Evolutionary conservation across 2,113 vertebrate genomes (phyloP).

Genomic region (Melanostigma gelatinosum): DNA sequence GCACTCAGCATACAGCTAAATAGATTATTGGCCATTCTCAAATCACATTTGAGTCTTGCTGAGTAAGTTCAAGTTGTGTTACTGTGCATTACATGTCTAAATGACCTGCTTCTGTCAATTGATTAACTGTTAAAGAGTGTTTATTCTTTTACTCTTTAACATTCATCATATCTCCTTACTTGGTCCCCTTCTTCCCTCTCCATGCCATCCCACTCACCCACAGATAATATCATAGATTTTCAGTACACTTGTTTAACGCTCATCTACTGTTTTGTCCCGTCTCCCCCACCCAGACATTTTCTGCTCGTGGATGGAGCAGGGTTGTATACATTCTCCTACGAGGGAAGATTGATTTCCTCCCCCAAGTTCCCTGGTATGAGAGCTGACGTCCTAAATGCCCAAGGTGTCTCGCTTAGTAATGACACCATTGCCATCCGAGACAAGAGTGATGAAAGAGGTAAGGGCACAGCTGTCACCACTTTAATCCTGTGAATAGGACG

Average conservation of each 20-base stretch:
- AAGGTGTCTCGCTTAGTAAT: slow-evolving; percentile 91
- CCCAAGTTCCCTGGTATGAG: slow-evolving; percentile 94
- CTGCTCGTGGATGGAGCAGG: slow-evolving; percentile 93
- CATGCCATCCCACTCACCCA: neutral
- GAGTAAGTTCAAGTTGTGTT: slow-evolving; percentile 55
- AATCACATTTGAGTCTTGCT: slow-evolving; percentile 53
- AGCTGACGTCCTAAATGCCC: slow-evolving; percentile 90
- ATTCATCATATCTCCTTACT: slow-evolving; percentile 9
- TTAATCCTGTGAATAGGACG: neutral
- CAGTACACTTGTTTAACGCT: neutral
- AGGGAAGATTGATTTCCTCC: slow-evolving; percentile 92
- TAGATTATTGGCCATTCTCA: slow-evolving; percentile 64
- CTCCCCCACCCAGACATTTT: slow-evolving; percentile 85
- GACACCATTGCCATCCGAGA: slow-evolving; percentile 92
- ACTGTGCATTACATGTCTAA: slow-evolving; percentile 46
- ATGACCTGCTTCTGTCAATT: slow-evolving; percentile 45
- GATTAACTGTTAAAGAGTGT: slow-evolving; percentile 45
- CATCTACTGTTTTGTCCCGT: slow-evolving; percentile 4
- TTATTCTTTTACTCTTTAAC: slow-evolving; percentile 21
- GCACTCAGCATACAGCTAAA: slow-evolving; percentile 64
- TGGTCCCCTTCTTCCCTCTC: neutral
- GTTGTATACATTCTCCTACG: slow-evolving; percentile 93
- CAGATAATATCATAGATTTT: neutral
- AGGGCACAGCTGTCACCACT: neutral
- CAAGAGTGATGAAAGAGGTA: slow-evolving; percentile 93